Conservation (phyloP, 2,113 vertebrate genomes). For the Anguilla japonica region DNA sequence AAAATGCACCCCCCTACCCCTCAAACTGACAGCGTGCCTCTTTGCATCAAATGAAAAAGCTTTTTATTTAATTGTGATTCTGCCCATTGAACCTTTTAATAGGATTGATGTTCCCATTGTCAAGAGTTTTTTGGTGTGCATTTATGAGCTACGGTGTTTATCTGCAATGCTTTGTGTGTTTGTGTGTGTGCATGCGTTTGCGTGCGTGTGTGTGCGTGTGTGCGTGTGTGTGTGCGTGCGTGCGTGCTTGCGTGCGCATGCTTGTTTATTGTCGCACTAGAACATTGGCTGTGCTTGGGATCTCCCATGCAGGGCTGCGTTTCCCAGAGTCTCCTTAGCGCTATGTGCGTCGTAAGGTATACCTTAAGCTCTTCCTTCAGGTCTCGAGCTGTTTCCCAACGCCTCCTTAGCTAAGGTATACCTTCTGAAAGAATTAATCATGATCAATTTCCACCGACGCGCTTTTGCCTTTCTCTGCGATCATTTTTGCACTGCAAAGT, state of each 20-base stretch:
- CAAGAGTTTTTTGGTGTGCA: slow-evolving; percentile 29
- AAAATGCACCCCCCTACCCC: slow-evolving; percentile 32
- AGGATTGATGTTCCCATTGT: slow-evolving; percentile 21
- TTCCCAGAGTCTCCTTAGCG: too few relatives aligned
- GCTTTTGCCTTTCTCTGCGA: too few relatives aligned
- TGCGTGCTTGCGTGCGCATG: slow-evolving; percentile 15
- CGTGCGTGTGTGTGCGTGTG: not conserved
- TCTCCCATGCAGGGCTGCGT: not conserved
- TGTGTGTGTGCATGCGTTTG: too few relatives aligned
- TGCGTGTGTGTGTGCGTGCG: slow-evolving; percentile 20
- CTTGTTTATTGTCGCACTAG: slow-evolving; percentile 14
- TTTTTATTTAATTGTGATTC: slow-evolving; percentile 24
- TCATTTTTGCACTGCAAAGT: too few relatives aligned
- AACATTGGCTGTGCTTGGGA: not conserved
- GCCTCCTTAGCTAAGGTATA: too few relatives aligned
- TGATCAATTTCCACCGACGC: too few relatives aligned
- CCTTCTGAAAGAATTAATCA: too few relatives aligned
- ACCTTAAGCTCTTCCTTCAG: not conserved
- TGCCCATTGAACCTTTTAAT: slow-evolving; percentile 24
- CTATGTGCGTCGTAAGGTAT: too few relatives aligned
- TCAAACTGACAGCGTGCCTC: slow-evolving; percentile 22
- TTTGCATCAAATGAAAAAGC: slow-evolving; percentile 22
- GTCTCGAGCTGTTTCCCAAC: too few relatives aligned
- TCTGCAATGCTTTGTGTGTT: not conserved
- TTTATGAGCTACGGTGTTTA: not conserved